These are phyloP conservation scores for Calidris pygmaea DNA, from an alignment of 2,113 vertebrate genomes.

Conservation along the genomic window DNA sequence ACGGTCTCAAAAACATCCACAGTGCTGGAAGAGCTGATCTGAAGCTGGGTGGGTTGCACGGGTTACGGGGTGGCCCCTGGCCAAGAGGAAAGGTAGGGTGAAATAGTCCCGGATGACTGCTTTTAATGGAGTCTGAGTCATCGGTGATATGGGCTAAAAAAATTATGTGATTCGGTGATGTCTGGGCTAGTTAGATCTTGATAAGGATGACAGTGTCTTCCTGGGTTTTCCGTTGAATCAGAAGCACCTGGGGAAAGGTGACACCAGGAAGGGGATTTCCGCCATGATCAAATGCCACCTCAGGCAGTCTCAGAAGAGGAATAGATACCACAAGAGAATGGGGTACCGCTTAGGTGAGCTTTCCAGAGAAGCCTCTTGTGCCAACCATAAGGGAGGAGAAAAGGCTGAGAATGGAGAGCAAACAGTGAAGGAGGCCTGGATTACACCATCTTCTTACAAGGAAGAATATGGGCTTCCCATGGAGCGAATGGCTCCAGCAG, in stretches of 20 bases:
- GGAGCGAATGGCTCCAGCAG: background rate
- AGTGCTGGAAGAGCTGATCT: background rate
- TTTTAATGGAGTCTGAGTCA: constrained; percentile 33
- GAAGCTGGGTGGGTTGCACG: background rate
- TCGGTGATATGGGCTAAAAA: background rate
- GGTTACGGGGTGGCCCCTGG: background rate
- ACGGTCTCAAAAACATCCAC: background rate
- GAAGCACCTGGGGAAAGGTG: constrained; percentile 21
- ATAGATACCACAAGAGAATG: background rate
- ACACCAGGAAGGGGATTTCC: background rate
- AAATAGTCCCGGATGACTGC: background rate
- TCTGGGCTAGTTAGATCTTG: constrained; percentile 54
- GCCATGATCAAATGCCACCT: background rate
- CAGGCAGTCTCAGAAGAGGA: background rate
- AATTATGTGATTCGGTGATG: background rate
- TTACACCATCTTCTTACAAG: background rate
- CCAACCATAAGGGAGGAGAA: background rate
- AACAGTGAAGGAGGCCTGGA: background rate
- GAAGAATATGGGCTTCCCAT: background rate
- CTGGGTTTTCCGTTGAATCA: constrained; percentile 40
- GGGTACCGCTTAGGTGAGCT: background rate
- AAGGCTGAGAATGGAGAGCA: background rate
- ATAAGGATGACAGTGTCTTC: constrained; percentile 12
- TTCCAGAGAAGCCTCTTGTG: background rate
- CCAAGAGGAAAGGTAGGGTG: background rate